Conservation (phyloP, 1,140 invertebrate species). For the Himalopsyche phryganea region DNA sequence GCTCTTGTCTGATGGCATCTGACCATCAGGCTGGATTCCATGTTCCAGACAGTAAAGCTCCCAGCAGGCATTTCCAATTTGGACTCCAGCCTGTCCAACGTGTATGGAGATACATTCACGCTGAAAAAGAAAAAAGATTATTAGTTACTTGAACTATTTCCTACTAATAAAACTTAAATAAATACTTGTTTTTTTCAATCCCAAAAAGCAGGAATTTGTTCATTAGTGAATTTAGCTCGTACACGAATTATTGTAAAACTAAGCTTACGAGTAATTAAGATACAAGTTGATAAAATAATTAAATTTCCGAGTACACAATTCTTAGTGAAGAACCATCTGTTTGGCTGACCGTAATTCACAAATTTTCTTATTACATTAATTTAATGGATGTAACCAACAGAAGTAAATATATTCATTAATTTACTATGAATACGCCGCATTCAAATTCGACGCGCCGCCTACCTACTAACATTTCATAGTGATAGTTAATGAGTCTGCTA, state of each 20-base stretch:
- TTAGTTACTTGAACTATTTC: background rate
- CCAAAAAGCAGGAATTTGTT: background rate
- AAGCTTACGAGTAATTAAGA: background rate
- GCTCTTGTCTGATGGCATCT: conserved; percentile 64
- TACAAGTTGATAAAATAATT: background rate
- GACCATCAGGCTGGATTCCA: conserved; percentile 72
- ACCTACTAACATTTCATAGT: too few species aligned
- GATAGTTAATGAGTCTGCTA: too few species aligned
- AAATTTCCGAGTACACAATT: background rate
- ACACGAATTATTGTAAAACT: background rate
- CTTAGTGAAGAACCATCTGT: too few species aligned
- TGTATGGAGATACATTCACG: conserved; percentile 70
- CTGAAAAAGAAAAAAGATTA: conserved; percentile 35
- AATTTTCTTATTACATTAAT: too few species aligned
- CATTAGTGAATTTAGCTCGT: background rate
- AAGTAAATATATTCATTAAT: too few species aligned
- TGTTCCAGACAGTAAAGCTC: conserved; percentile 77
- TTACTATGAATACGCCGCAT: too few species aligned
- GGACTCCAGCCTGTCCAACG: conserved; percentile 70
- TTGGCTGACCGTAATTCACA: too few species aligned
- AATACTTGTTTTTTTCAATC: too few species aligned
- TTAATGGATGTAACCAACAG: too few species aligned
- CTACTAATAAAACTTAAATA: background rate
- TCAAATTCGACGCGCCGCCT: too few species aligned
- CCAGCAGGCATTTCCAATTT: conserved; percentile 78